A percentile compares a stretch with the other conserved stretches of the same genome.
Conservation (phyloP, 2,888 invertebrate species). For the Clepsis dumicolana region DNA sequence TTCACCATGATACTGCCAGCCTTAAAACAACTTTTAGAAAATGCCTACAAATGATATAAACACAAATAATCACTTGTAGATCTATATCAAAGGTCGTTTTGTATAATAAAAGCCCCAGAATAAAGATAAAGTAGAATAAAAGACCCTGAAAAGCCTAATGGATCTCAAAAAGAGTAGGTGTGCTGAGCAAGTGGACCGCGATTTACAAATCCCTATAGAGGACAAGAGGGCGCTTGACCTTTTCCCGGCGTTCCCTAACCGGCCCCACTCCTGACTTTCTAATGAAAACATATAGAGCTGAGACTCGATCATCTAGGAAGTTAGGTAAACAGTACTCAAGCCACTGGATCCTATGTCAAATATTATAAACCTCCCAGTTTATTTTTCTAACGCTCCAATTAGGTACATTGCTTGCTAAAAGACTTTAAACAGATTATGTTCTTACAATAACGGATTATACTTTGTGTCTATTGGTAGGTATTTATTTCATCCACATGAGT, state of each 20-base stretch:
- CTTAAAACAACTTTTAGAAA: not conserved
- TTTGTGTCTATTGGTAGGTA: not conserved
- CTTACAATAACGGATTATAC: too few species aligned
- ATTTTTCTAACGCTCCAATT: not conserved
- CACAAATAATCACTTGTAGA: too few species aligned
- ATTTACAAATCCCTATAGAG: constrained; percentile 73
- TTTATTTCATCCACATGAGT: not conserved
- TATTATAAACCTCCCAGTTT: not conserved
- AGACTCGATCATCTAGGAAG: constrained; percentile 40
- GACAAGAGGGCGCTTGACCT: constrained; percentile 75
- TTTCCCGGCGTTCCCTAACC: constrained; percentile 49
- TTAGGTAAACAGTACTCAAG: not conserved
- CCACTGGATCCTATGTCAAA: not conserved
- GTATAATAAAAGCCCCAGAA: too few species aligned
- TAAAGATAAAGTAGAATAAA: too few species aligned
- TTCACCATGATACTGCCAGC: not conserved
- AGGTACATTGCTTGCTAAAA: not conserved
- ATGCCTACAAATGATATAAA: not conserved
- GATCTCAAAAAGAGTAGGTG: constrained; percentile 40
- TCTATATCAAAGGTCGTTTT: not conserved
- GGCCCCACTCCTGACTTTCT: constrained; percentile 54
- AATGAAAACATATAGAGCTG: constrained; percentile 51
- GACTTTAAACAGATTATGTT: not conserved
- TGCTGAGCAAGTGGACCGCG: constrained; percentile 64
- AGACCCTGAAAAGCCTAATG: not conserved